Evolutionary conservation across 2,888 invertebrate species (phyloP).

Genomic region (Hedychridium roseum): DNA sequence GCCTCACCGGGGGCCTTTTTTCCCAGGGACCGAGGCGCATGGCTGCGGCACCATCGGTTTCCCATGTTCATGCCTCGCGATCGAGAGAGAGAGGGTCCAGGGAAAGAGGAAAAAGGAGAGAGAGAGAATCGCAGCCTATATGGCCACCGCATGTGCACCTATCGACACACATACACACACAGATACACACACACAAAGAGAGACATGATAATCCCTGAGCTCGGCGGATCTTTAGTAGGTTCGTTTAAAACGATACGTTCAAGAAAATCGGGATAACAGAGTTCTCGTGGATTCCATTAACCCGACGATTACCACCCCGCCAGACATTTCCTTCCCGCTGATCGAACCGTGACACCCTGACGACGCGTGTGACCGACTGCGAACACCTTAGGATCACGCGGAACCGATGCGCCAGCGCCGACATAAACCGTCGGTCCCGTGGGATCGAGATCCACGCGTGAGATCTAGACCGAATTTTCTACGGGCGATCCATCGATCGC

Average conservation of each 20-base stretch:
- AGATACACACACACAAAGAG: too few species aligned
- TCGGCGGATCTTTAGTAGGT: too few species aligned
- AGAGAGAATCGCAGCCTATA: slow-evolving; percentile 60
- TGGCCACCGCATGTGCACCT: slow-evolving; percentile 49
- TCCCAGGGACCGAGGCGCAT: slow-evolving; percentile 27
- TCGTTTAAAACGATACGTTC: too few species aligned
- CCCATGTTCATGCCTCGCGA: slow-evolving; percentile 55
- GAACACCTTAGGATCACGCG: too few species aligned
- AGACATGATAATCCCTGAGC: too few species aligned
- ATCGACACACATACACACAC: slow-evolving; percentile 2
- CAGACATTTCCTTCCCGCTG: slow-evolving; percentile 20
- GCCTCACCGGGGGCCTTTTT: slow-evolving; percentile 47
- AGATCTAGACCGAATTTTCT: slow-evolving; percentile 29
- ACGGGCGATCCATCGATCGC: slow-evolving; percentile 8
- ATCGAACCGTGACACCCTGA: slow-evolving; percentile 41
- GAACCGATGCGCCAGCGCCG: slow-evolving; percentile 34
- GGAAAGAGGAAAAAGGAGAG: too few species aligned
- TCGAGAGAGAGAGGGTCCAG: too few species aligned
- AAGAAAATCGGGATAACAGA: too few species aligned
- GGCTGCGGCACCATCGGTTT: slow-evolving; percentile 49
- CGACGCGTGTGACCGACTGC: slow-evolving; percentile 53
- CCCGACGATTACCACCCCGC: too few species aligned
- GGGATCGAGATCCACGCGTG: slow-evolving; percentile 34
- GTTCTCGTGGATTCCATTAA: too few species aligned
- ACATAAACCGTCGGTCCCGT: slow-evolving; percentile 25